phyloP scores from a whole-genome alignment of 1,140 invertebrate species.

The Rhopalosiphum maidis region DNA sequence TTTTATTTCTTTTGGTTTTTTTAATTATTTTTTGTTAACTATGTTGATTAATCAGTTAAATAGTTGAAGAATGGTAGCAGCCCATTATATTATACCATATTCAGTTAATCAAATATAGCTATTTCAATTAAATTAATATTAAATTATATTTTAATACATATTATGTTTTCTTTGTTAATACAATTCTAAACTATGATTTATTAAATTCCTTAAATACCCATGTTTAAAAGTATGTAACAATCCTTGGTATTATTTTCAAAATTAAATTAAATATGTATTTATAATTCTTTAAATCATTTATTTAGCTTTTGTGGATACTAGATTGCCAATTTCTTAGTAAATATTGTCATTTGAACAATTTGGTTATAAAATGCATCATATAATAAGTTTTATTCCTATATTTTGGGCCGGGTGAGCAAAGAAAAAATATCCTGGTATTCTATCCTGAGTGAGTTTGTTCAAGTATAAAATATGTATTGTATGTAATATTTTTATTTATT shows the following conservation, averaged over 20 bases:
- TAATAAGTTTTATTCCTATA: not conserved
- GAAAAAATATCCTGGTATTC: not conserved
- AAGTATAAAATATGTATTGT: no score
- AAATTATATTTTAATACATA: not conserved
- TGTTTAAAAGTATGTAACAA: not conserved
- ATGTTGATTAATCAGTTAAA: not conserved
- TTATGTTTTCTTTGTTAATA: not conserved
- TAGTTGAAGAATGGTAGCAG: not conserved
- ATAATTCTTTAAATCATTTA: slow-evolving; percentile 11
- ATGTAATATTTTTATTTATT: not conserved
- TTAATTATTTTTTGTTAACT: not conserved
- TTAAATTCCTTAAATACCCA: not conserved
- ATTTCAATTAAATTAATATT: slow-evolving; percentile 13
- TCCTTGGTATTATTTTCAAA: not conserved
- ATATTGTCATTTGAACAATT: not conserved
- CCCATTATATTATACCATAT: not conserved
- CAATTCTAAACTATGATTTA: not conserved
- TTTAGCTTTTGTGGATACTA: not conserved
- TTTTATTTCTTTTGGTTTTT: no score
- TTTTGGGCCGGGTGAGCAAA: not conserved
- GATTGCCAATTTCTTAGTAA: not conserved
- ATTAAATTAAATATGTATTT: not conserved
- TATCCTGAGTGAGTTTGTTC: no score
- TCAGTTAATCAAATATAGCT: not conserved
- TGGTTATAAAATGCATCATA: not conserved